Percentiles rank a stretch among this genome's conserved stretches.
Conservation (phyloP, 2,113 vertebrate genomes). For the Gambusia holbrooki region DNA sequence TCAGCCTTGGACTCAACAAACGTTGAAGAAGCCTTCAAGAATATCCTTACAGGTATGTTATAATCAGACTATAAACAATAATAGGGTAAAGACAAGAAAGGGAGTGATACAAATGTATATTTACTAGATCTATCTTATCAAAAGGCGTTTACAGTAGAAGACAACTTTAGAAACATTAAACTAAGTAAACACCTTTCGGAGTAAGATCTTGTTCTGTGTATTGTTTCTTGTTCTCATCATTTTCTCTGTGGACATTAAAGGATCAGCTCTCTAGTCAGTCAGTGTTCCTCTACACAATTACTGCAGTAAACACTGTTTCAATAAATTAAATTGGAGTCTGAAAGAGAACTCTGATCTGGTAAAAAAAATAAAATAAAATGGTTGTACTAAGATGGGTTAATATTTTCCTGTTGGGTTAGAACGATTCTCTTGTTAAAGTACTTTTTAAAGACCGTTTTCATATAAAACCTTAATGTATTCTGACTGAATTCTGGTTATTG, state of each 20-base stretch:
- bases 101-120: background rate
- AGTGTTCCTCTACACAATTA: background rate
- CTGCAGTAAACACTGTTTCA: background rate
- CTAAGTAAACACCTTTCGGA: background rate
- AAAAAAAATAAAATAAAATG: background rate
- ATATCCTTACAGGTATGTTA: conserved; percentile 94
- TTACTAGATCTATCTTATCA: background rate
- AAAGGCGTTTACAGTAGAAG: background rate
- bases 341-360: background rate
- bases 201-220: no score
- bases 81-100: background rate
- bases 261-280: background rate
- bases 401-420: no score
- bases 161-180: background rate
- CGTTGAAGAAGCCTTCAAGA: conserved; percentile 99
- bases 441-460: no score
- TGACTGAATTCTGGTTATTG: background rate
- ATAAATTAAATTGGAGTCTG: background rate
- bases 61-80: background rate
- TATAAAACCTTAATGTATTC: background rate
- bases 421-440: no score
- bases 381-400: no score
- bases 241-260: background rate
- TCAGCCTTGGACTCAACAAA: conserved; percentile 98
- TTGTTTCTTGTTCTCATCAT: no score